These are phyloP conservation scores for Falco concolor DNA, from an alignment of 2,797 vertebrate species.

Conservation along the genomic window DNA sequence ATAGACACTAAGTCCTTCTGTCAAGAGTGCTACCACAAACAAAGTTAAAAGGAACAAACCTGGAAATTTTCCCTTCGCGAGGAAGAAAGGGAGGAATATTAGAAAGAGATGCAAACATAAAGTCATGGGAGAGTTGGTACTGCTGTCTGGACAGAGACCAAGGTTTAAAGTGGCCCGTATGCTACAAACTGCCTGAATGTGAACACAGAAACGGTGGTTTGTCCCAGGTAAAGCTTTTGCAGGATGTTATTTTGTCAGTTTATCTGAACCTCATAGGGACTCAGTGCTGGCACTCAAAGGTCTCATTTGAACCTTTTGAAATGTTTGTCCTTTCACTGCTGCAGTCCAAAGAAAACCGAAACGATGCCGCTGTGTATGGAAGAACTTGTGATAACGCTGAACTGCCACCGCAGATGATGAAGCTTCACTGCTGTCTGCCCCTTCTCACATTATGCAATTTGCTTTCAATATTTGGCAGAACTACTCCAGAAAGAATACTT, in stretches of 20 bases:
- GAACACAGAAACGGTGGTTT: background rate
- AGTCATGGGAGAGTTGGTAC: constrained; percentile 8
- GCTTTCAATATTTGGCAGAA: background rate
- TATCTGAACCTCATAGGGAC: background rate
- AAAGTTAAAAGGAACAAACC: constrained; percentile 24
- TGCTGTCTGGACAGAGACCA: background rate
- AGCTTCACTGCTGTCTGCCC: background rate
- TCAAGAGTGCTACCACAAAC: background rate
- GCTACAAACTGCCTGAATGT: background rate
- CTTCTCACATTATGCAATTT: background rate
- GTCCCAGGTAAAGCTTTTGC: background rate
- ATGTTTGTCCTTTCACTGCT: background rate
- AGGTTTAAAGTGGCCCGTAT: background rate
- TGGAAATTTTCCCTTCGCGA: background rate
- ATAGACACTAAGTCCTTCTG: constrained; percentile 50
- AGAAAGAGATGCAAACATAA: background rate
- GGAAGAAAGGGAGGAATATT: background rate
- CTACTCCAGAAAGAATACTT: background rate
- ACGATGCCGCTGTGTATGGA: background rate
- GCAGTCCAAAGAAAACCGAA: background rate
- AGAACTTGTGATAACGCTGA: background rate
- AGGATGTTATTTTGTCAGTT: background rate
- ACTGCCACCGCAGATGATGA: background rate
- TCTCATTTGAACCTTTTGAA: background rate
- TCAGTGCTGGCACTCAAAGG: background rate